phyloP scores from a whole-genome alignment of 1,140 invertebrate genomes.

The Sweltsa coloradensis region DNA sequence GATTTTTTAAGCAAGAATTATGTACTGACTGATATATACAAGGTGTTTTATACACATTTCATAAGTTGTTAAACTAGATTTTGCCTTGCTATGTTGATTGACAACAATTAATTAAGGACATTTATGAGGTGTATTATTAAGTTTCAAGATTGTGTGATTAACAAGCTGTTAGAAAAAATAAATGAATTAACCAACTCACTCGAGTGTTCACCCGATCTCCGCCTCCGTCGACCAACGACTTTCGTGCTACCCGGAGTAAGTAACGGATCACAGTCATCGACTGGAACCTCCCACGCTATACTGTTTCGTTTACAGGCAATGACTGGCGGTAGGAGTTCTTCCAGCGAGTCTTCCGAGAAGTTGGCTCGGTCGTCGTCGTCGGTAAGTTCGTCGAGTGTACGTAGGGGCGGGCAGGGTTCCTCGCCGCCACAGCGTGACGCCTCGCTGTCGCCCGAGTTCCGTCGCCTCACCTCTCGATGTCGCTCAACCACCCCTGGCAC shows the following conservation, averaged over 20 bases:
- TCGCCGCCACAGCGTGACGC: slow-evolving; percentile 27
- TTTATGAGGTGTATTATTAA: no score
- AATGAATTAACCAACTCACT: no score
- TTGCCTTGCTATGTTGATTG: no score
- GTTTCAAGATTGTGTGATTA: no score
- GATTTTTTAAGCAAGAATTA: no score
- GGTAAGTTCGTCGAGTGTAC: slow-evolving; percentile 33
- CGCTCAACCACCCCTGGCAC: slow-evolving; percentile 54
- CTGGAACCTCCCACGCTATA: slow-evolving; percentile 70
- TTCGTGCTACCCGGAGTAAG: slow-evolving; percentile 60
- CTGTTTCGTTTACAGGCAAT: slow-evolving; percentile 48
- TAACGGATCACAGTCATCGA: slow-evolving; percentile 43
- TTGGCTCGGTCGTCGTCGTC: slow-evolving; percentile 51
- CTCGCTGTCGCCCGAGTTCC: slow-evolving; percentile 27
- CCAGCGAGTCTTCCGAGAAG: slow-evolving; percentile 71
- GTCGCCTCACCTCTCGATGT: slow-evolving; percentile 58
- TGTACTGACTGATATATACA: no score
- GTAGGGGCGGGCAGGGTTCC: slow-evolving; percentile 31
- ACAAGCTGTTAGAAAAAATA: no score
- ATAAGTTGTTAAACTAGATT: no score
- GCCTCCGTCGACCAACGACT: slow-evolving; percentile 39
- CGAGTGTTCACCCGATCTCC: slow-evolving; percentile 38
- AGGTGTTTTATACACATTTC: no score
- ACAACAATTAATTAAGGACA: no score
- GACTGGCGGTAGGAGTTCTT: slow-evolving; percentile 51